These are phyloP conservation scores for Montipora foliosa DNA, from an alignment of 64 coral and sea anemone species.

Conservation along the genomic window DNA sequence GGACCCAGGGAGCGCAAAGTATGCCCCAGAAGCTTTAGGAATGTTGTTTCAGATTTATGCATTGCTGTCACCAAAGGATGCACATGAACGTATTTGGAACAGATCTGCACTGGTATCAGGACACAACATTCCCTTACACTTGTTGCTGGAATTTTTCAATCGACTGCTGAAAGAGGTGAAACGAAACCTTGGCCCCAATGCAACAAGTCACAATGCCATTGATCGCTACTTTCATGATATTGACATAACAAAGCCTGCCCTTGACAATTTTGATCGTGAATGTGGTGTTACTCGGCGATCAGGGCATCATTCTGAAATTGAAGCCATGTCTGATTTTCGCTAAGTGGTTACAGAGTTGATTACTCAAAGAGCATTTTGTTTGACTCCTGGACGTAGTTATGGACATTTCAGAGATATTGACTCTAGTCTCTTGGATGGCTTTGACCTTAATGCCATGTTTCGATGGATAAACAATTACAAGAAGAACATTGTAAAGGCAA, in stretches of 20 bases:
- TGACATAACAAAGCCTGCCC: too few relatives aligned
- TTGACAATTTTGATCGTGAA: too few relatives aligned
- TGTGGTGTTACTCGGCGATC: constrained; percentile 28
- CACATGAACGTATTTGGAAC: too few relatives aligned
- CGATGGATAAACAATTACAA: neutral
- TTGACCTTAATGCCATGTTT: constrained; percentile 51
- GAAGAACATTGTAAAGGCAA: constrained; percentile 35
- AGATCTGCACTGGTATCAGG: too few relatives aligned
- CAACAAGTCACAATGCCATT: too few relatives aligned
- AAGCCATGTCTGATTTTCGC: constrained; percentile 14
- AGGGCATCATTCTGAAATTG: constrained; percentile 53
- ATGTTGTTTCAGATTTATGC: too few relatives aligned
- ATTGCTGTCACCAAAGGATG: too few relatives aligned
- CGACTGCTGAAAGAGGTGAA: neutral
- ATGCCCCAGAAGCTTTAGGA: too few relatives aligned
- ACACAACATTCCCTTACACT: constrained; percentile 33
- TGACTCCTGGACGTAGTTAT: constrained; percentile 32
- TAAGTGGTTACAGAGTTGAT: constrained; percentile 37
- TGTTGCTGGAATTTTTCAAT: constrained; percentile 46
- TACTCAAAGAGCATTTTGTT: constrained; percentile 21
- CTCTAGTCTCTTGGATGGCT: constrained; percentile 21
- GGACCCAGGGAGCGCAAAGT: too few relatives aligned
- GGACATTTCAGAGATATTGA: neutral
- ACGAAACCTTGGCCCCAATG: too few relatives aligned
- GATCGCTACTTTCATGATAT: too few relatives aligned